A percentile compares a stretch with the other conserved stretches of the same genome.
These are phyloP conservation scores for Drosophila robusta DNA, from an alignment of 2,888 invertebrate genomes.

Conservation along the genomic window DNA sequence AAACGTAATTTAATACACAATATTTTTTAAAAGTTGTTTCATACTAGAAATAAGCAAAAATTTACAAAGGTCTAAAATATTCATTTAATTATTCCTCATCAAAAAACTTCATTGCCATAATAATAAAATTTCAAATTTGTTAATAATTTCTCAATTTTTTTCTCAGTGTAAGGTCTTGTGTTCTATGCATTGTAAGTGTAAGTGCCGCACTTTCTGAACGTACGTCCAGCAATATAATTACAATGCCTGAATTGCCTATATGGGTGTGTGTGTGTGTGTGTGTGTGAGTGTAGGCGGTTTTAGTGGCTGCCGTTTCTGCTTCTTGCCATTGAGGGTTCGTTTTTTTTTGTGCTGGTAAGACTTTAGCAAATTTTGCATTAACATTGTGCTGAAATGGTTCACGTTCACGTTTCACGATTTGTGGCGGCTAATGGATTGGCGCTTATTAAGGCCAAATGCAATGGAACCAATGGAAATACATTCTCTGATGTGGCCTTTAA, in stretches of 20 bases:
- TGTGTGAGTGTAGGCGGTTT: slow-evolving; percentile 36
- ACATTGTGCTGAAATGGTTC: slow-evolving; percentile 58
- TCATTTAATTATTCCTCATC: too few species aligned
- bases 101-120: too few species aligned
- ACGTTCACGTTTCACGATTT: slow-evolving; percentile 59
- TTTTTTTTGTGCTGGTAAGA: slow-evolving; percentile 14
- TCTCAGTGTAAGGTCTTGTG: background rate
- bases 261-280: slow-evolving; percentile 9
- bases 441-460: slow-evolving; percentile 60
- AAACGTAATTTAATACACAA: too few species aligned
- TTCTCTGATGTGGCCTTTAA: slow-evolving; percentile 24
- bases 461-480: slow-evolving; percentile 6
- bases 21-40: too few species aligned
- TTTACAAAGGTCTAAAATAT: too few species aligned
- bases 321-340: slow-evolving; percentile 14
- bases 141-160: background rate
- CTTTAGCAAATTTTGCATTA: slow-evolving; percentile 57
- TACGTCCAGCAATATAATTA: slow-evolving; percentile 78
- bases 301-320: slow-evolving; percentile 37
- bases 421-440: slow-evolving; percentile 73
- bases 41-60: too few species aligned
- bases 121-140: too few species aligned
- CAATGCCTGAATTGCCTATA: slow-evolving; percentile 60
- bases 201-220: slow-evolving; percentile 71
- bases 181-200: slow-evolving; percentile 53